phyloP scores from a whole-genome alignment of 2,888 invertebrate species.

The Rhingia rostrata region DNA sequence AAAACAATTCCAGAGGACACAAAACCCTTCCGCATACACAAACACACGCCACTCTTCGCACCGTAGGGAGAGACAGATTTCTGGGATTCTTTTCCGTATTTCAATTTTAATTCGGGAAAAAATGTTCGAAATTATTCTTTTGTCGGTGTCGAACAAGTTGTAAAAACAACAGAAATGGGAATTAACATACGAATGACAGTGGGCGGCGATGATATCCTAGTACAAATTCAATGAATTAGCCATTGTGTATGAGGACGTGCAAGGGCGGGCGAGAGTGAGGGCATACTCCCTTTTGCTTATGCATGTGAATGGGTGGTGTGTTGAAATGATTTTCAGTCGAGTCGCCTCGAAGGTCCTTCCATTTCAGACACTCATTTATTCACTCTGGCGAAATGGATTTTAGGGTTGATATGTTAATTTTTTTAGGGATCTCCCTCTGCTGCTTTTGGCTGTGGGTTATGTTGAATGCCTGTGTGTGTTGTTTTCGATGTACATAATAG shows the following conservation, averaged over 20 bases:
- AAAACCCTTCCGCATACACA: conserved; percentile 29
- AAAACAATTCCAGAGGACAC: conserved; percentile 22
- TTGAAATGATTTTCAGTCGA: conserved; percentile 35
- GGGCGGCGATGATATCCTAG: conserved; percentile 39
- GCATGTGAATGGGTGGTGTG: not conserved
- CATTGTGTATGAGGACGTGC: conserved; percentile 39
- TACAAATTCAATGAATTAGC: conserved; percentile 71
- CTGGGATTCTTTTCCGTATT: conserved; percentile 43
- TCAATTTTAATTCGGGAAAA: conserved; percentile 53
- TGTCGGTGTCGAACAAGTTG: conserved; percentile 70
- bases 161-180: conserved; percentile 63
- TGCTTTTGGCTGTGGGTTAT: no score
- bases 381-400: conserved; percentile 40
- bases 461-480: not conserved
- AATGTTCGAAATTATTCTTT: conserved; percentile 55
- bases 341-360: not conserved
- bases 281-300: conserved; percentile 16
- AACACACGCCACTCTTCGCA: not conserved
- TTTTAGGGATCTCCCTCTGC: conserved; percentile 1
- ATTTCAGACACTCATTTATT: conserved; percentile 21
- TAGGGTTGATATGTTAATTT: conserved; percentile 58
- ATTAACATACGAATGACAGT: conserved; percentile 69
- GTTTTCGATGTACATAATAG: not conserved
- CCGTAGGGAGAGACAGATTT: conserved; percentile 17
- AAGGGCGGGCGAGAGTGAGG: not conserved